These are phyloP conservation scores for Artemia franciscana DNA, from an alignment of 1,140 invertebrate genomes.

Conservation along the genomic window DNA sequence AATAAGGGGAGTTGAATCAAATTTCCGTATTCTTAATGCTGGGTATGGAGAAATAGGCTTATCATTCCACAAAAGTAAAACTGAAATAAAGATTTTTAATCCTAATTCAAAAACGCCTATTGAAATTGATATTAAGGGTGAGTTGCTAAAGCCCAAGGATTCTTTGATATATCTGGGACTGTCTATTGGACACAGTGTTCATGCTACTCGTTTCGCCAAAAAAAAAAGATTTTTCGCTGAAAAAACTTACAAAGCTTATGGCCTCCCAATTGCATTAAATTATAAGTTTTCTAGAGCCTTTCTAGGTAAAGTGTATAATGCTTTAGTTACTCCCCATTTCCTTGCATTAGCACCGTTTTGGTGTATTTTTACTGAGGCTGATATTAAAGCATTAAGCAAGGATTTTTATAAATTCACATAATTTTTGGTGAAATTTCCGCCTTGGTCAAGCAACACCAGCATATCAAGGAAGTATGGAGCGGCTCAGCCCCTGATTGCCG, in stretches of 20 bases:
- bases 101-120: too few species aligned
- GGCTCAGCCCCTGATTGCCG: too few species aligned
- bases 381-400: not conserved
- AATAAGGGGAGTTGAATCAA: not conserved
- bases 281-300: not conserved
- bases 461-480: too few species aligned
- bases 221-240: not conserved
- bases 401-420: not conserved
- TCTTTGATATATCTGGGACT: not conserved
- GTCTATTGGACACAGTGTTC: not conserved
- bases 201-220: not conserved
- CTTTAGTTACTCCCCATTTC: not conserved
- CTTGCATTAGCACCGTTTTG: not conserved
- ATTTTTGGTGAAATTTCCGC: too few species aligned
- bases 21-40: not conserved
- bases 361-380: not conserved
- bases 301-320: not conserved
- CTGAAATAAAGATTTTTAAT: too few species aligned
- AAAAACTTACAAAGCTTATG: not conserved
- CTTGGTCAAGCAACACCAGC: too few species aligned
- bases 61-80: too few species aligned
- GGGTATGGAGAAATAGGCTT: not conserved
- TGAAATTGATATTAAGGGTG: too few species aligned
- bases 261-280: not conserved
- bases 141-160: not conserved